Evolutionary conservation across 2,888 invertebrate species (phyloP), one percentile per base, ranked within the genome.

Genomic region (Nowickia ferox): DNA sequence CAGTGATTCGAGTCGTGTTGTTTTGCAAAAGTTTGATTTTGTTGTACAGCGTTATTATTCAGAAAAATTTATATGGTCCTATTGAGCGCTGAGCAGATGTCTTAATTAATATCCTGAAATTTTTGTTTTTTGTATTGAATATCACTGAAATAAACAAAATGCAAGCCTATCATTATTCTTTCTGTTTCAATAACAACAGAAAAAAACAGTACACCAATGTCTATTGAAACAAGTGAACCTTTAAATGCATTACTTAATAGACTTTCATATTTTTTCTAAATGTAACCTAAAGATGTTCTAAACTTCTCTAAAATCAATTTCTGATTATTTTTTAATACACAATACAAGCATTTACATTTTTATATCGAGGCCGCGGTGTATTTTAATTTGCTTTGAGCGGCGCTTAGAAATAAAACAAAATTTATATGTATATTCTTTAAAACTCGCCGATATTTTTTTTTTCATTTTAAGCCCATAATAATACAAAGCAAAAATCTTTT

Each of bases 401-500:
- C 81, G 81, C 68, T 68, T 61, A 2, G 15, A 11, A 59, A 30
- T 44, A 22, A 4, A 61, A 30, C n/a, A 51, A 63, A 75, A 68
- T 59, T 61, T 53, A 75, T 81, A 38, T 75, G 69, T 81, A 38
- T 75, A 51, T 53, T 81, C 30, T 68, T 44, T 13, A 9, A 8
- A 80, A 66, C 51, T 19, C 51, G 10, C 19, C 38, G 19, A 15
- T 57, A 59, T 22, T 8, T 46, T 30, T 30, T 6, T 30, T 6
- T 69, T 48, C 13, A 42, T 44, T 68, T 68, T 68, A 66, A 74
- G 51, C 38, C 57, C 68, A 63, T 65, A 76, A 84, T 48, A 44
- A 59, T 66, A 66, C 40, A 42, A 74, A 84, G 55, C 46, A 75
- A 69, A 74, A 69, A 78, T 82, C 63, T 61, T 66, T 57, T 22